A percentile compares a stretch with the other conserved stretches of the same genome.
Conservation (phyloP, 2,888 invertebrate genomes). For the Octodonta nipae region DNA sequence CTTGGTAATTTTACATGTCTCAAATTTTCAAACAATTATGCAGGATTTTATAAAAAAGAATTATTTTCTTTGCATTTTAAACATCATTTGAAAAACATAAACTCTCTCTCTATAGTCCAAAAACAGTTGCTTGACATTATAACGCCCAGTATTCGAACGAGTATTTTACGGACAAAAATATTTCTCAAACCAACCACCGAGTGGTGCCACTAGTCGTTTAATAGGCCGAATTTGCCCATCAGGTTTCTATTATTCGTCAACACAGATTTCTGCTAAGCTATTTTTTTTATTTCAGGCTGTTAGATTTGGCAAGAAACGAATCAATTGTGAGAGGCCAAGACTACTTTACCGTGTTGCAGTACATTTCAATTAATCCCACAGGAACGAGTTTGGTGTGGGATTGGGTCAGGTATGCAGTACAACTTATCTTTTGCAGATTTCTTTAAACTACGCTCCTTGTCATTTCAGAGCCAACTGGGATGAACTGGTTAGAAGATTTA, state of each 20-base stretch:
- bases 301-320: constrained; percentile 61
- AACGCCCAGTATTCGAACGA: too few relatives aligned
- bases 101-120: too few relatives aligned
- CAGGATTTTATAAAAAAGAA: too few relatives aligned
- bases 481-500: constrained; percentile 60
- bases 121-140: too few relatives aligned
- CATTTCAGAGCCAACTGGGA: constrained; percentile 63
- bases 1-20: too few relatives aligned
- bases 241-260: not conserved
- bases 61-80: too few relatives aligned
- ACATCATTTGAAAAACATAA: too few relatives aligned
- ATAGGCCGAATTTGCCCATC: too few relatives aligned
- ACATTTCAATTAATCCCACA: constrained; percentile 57
- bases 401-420: constrained; percentile 46
- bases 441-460: constrained; percentile 13
- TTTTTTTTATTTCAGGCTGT: constrained; percentile 42
- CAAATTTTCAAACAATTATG: too few relatives aligned
- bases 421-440: not conserved
- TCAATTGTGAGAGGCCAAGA: constrained; percentile 69
- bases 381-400: constrained; percentile 72
- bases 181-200: too few relatives aligned
- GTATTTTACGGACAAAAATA: too few relatives aligned
- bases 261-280: constrained; percentile 5
- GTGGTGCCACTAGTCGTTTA: too few relatives aligned
- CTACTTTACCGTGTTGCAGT: constrained; percentile 56